Evolutionary conservation across 1,140 invertebrate species (phyloP), one percentile per base, ranked within the genome.

Genomic region (Ephestia elutella): DNA sequence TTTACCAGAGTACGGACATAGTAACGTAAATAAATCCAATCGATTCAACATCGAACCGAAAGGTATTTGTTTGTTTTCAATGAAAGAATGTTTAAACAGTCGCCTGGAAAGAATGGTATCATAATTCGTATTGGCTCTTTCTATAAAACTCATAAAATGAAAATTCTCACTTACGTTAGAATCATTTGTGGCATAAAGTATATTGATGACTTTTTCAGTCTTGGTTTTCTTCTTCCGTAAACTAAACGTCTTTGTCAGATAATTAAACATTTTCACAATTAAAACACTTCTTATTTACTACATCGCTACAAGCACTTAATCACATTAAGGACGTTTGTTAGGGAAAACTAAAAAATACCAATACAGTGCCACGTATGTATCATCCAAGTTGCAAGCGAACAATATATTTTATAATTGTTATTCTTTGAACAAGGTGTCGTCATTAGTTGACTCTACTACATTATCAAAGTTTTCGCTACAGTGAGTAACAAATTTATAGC

Each of bases 51-150:
- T 70, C 66, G 60, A 44, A 15, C n/a, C 13, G 60, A 62, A 69
- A 77, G 68, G 73, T 75, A 81, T 82, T 78, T 75, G 79, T 82
- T 80, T 84, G 70, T 83, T 83, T 80, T 56, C 61, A 66, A 55
- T 64, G 50, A 55, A 66, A 69, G 65, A 68, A 60, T 56, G 59
- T 63, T 58, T 75, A 80, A 78, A 78, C 71, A 77, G 70, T 56
- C 57, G 32, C 19, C 19, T 44, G 18, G 13, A 58, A 50, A 13
- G 38, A 56, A 49, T 49, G 25, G 32, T n/a, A n/a, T n/a, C n/a
- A n/a, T n/a, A n/a, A n/a, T n/a, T n/a, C n/a, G n/a, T n/a, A n/a
- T n/a, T n/a, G n/a, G n/a, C n/a, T n/a, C n/a, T n/a, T n/a, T n/a
- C n/a, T n/a, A n/a, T n/a, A n/a, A 25, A 25, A 25, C 21, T 25